Evolutionary conservation across 2,888 invertebrate species (phyloP), one percentile per base, ranked within the genome.

Genomic region (Nomada ruficornis): DNA sequence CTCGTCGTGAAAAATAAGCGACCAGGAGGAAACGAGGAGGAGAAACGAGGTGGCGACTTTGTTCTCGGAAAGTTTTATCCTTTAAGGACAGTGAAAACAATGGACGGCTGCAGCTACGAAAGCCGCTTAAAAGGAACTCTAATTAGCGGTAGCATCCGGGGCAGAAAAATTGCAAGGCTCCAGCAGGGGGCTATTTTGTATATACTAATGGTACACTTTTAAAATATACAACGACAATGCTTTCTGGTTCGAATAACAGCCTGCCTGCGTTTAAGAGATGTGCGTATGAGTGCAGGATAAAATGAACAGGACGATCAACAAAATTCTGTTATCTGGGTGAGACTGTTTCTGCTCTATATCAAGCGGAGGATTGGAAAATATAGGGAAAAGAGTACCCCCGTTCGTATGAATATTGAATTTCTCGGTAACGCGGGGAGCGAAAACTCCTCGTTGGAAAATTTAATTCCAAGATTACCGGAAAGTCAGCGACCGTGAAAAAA

Each of bases 401-500:
- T 71, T 55, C 47, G 11, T 15, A 26, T 20, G 55, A 80, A 82
- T 76, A 78, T 76, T 72, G 67, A 68, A 72, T 68, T 64, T 69
- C 1, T 20, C 44, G 23, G 63, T 63, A 65, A 70, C 63, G 55
- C 57, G 44, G n/a, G 20, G 29, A 50, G 59, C 36, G 36, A 36
- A 36, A 36, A 36, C 36, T 36, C 36, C 36, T 36, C 36, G 36
- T 36, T 36, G 77, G 74, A 81, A 81, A 87, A 87, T 87, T 87
- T 87, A 77, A 85, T 87, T 85, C 77, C 36, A 82, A 69, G 78
- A 76, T 72, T 76, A 68, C 62, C 20, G 20, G 7, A 62, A 29
- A 63, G 18, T n/a, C 54, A 54, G 36, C 54, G 36, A 36, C 13
- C 57, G 69, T 60, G 67, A 59, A 76, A 79, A 85, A 81, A 80